phyloP scores from a whole-genome alignment of 1,140 invertebrate genomes.

The Thaumetopoea pityocampa region DNA sequence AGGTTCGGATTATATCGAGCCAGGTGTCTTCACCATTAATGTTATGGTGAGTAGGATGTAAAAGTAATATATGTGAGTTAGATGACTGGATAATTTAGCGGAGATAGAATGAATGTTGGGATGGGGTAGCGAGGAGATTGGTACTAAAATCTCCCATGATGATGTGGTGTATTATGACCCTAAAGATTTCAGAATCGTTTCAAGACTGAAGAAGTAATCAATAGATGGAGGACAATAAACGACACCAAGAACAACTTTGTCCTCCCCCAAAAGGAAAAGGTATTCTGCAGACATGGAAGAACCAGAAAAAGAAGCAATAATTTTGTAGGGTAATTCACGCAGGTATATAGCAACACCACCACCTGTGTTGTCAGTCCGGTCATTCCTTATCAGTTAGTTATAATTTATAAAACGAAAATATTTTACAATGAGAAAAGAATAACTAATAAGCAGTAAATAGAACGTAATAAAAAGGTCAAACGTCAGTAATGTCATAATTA shows the following conservation, averaged over 20 bases:
- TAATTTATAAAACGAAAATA: too few species aligned
- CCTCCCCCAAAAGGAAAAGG: slow-evolving; percentile 9
- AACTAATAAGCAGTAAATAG: too few species aligned
- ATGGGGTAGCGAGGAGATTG: slow-evolving; percentile 6
- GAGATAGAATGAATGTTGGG: too few species aligned
- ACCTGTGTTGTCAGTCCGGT: slow-evolving; percentile 11
- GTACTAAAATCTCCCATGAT: slow-evolving; percentile 14
- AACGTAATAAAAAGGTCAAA: too few species aligned
- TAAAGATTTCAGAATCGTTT: slow-evolving; percentile 10
- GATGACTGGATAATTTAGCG: too few species aligned
- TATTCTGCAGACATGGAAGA: slow-evolving; percentile 7
- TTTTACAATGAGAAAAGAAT: too few species aligned
- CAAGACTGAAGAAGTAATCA: slow-evolving; percentile 11
- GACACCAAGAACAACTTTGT: slow-evolving; percentile 5
- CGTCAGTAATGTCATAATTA: too few species aligned
- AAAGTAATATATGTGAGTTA: too few species aligned
- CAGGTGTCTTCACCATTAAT: too few species aligned
- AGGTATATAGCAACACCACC: slow-evolving; percentile 18
- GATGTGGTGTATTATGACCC: slow-evolving; percentile 7
- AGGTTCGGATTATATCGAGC: too few species aligned
- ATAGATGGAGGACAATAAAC: slow-evolving; percentile 5
- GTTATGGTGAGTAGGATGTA: too few species aligned
- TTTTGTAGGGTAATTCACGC: slow-evolving; percentile 10
- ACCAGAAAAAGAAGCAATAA: slow-evolving; percentile 7
- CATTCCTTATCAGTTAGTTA: slow-evolving; percentile 21